These are phyloP conservation scores for Drepana arcuata DNA, from an alignment of 1,140 invertebrate species.

Conservation along the genomic window DNA sequence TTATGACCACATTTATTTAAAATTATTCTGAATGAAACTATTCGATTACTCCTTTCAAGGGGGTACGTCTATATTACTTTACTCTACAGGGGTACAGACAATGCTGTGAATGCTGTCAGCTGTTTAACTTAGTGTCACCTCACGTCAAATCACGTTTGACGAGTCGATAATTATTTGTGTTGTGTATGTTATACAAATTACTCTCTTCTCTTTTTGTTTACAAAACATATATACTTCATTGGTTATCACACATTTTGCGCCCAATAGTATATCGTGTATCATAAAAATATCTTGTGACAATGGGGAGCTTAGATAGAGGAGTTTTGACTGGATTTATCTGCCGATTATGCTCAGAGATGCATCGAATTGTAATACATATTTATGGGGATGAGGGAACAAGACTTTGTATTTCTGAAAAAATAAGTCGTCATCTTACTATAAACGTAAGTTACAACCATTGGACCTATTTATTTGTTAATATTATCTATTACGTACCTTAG, in stretches of 20 bases:
- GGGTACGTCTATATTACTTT: too few relatives aligned
- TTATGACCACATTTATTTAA: not conserved
- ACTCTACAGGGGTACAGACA: too few relatives aligned
- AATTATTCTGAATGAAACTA: too few relatives aligned
- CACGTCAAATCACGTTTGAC: slow-evolving; percentile 1
- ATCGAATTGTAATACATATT: slow-evolving; percentile 83
- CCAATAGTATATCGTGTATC: too few relatives aligned
- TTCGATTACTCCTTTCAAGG: too few relatives aligned
- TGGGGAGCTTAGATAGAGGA: slow-evolving; percentile 84
- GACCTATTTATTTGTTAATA: slow-evolving; percentile 7
- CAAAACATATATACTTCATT: too few relatives aligned
- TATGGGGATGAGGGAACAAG: slow-evolving; percentile 82
- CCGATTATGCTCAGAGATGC: slow-evolving; percentile 85
- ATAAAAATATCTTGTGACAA: too few relatives aligned
- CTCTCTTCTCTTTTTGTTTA: too few relatives aligned
- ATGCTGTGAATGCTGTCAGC: not conserved
- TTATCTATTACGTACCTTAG: slow-evolving; percentile 9
- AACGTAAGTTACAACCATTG: slow-evolving; percentile 80
- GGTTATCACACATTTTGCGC: too few relatives aligned
- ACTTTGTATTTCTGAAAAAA: slow-evolving; percentile 81
- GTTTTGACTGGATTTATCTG: slow-evolving; percentile 85
- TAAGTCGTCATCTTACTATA: slow-evolving; percentile 82
- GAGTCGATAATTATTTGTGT: too few relatives aligned
- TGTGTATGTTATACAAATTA: too few relatives aligned
- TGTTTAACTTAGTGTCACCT: not conserved